Conservation (phyloP, 2,113 vertebrate species). For the Seriola rivoliana region DNA sequence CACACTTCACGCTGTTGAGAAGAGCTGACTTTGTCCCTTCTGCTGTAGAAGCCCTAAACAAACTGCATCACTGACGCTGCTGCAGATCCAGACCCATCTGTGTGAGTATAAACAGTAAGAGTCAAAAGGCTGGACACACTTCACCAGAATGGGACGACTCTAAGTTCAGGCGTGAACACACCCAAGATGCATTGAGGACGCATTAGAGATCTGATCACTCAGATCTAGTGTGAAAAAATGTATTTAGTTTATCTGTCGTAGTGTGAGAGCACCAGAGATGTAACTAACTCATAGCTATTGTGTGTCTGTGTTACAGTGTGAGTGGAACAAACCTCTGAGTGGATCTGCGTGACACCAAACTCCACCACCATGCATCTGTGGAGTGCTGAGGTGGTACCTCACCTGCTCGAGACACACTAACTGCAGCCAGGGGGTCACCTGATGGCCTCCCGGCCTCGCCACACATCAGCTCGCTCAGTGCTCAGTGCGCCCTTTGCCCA, state of each 20-base stretch:
- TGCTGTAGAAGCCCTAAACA: no score
- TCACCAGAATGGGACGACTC: no score
- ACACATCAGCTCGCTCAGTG: slow-evolving; percentile 47
- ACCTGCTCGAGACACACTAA: slow-evolving; percentile 58
- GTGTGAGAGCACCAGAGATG: background rate
- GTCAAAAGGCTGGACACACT: no score
- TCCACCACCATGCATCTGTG: slow-evolving; percentile 58
- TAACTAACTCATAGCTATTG: background rate
- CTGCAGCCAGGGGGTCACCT: slow-evolving; percentile 50
- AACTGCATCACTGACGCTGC: background rate
- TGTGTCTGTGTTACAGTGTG: slow-evolving; percentile 63
- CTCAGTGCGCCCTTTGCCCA: slow-evolving; percentile 52
- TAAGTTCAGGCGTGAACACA: no score
- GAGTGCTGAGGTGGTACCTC: slow-evolving; percentile 56
- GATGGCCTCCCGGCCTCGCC: slow-evolving; percentile 71
- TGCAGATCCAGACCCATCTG: no score
- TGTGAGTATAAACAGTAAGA: background rate
- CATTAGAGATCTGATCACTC: no score
- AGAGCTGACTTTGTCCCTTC: background rate
- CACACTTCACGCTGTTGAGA: background rate
- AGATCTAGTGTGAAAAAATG: no score
- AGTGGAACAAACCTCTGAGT: slow-evolving; percentile 14
- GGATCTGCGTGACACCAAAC: background rate
- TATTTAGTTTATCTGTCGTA: no score
- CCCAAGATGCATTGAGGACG: no score